Conservation (phyloP, 1,140 invertebrate species). For the Hesperophylax magnus region DNA sequence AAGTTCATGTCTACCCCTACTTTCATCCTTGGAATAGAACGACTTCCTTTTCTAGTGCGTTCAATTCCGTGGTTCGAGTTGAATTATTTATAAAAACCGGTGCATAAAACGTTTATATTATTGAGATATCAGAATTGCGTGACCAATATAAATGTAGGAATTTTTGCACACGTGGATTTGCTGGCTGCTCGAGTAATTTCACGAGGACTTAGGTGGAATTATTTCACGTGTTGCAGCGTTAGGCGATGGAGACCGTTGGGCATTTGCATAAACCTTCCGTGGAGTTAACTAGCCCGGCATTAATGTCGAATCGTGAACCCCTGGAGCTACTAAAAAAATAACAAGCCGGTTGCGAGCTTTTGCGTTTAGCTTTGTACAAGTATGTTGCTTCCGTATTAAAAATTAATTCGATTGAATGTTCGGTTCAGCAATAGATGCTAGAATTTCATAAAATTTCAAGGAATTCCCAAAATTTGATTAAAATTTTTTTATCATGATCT, state of each 20-base stretch:
- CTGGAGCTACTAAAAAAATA: constrained; percentile 29
- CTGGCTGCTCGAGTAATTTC: no score
- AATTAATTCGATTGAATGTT: no score
- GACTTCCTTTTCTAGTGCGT: no score
- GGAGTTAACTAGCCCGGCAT: constrained; percentile 36
- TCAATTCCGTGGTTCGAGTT: no score
- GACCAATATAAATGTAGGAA: constrained; percentile 2
- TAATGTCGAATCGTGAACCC: constrained; percentile 34
- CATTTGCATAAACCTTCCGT: constrained; percentile 55
- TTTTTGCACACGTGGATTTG: constrained; percentile 16
- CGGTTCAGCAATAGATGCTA: no score
- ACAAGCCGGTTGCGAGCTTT: neutral
- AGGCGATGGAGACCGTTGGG: neutral
- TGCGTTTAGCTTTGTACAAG: neutral
- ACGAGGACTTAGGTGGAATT: constrained; percentile 17
- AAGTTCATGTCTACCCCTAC: no score
- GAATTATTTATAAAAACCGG: neutral
- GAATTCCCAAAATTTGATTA: no score
- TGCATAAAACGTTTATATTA: neutral
- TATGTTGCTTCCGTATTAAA: no score
- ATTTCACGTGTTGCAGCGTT: neutral
- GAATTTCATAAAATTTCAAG: no score
- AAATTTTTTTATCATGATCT: no score
- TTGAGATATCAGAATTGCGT: constrained; percentile 31
- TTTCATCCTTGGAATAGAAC: no score